Conservation (phyloP, 1,140 invertebrate species). For the Diachasmimorpha longicaudata region DNA sequence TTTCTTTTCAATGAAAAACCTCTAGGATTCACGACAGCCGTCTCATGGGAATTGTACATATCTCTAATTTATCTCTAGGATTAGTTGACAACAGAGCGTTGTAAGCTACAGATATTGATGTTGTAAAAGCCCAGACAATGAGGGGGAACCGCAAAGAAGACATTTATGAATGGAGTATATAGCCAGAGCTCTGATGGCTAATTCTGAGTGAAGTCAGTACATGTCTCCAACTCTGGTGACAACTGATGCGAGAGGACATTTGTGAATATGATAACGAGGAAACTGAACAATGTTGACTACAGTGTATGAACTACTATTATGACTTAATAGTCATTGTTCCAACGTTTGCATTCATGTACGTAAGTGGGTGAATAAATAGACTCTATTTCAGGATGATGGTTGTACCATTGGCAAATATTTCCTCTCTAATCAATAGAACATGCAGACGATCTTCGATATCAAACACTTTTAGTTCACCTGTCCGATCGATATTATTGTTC, state of each 20-base stretch:
- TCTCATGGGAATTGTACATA: too few relatives aligned
- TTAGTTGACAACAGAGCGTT: too few relatives aligned
- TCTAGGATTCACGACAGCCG: too few relatives aligned
- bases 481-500: slow-evolving; percentile 18
- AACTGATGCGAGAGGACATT: not conserved
- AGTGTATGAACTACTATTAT: not conserved
- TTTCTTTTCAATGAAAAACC: too few relatives aligned
- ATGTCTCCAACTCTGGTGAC: not conserved
- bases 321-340: not conserved
- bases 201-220: not conserved
- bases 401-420: slow-evolving; percentile 20
- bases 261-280: not conserved
- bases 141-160: too few relatives aligned
- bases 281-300: not conserved
- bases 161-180: too few relatives aligned
- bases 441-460: not conserved
- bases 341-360: not conserved
- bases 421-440: not conserved
- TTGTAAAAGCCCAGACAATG: too few relatives aligned
- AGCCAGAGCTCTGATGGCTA: not conserved
- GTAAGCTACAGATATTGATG: too few relatives aligned
- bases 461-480: not conserved
- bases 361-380: not conserved
- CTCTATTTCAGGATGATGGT: not conserved
- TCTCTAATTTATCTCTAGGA: too few relatives aligned